These are phyloP conservation scores for Crossocerus cetratus DNA, from an alignment of 2,888 invertebrate genomes.

Conservation along the genomic window DNA sequence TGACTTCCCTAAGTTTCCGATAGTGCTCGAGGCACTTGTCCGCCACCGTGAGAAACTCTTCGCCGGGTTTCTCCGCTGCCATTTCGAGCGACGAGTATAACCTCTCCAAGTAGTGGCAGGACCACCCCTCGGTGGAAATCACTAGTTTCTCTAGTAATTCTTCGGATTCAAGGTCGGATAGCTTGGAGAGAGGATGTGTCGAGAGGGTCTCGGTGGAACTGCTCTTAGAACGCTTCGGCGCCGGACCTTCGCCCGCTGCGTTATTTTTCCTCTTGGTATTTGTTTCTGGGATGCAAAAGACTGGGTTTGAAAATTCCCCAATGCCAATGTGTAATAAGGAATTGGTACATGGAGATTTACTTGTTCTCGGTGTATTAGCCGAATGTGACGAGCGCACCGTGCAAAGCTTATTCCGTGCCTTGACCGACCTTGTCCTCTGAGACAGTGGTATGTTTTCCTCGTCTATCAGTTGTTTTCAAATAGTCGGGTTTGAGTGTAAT, in stretches of 20 bases:
- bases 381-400: slow-evolving; percentile 54
- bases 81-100: slow-evolving; percentile 61
- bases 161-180: slow-evolving; percentile 61
- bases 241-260: slow-evolving; percentile 58
- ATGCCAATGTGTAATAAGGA: too few relatives aligned
- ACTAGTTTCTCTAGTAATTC: slow-evolving; percentile 61
- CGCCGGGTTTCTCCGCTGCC: slow-evolving; percentile 53
- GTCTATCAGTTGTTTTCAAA: slow-evolving; percentile 16
- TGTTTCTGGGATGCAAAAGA: slow-evolving; percentile 41
- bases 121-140: slow-evolving; percentile 66
- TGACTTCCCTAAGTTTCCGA: slow-evolving; percentile 28
- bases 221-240: slow-evolving; percentile 62
- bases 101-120: slow-evolving; percentile 64
- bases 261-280: slow-evolving; percentile 63
- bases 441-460: slow-evolving; percentile 13
- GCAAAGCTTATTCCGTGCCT: slow-evolving; percentile 58
- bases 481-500: not conserved
- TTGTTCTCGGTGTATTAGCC: slow-evolving; percentile 48
- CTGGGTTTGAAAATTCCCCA: not conserved
- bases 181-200: slow-evolving; percentile 43
- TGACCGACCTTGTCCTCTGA: slow-evolving; percentile 50
- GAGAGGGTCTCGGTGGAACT: slow-evolving; percentile 32
- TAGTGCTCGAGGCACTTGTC: slow-evolving; percentile 57
- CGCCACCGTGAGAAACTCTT: slow-evolving; percentile 43
- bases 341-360: slow-evolving; percentile 42